A percentile compares a stretch with the other conserved stretches of the same genome.
Conservation (phyloP, 2,113 vertebrate species). For the Sylvietta virens region DNA sequence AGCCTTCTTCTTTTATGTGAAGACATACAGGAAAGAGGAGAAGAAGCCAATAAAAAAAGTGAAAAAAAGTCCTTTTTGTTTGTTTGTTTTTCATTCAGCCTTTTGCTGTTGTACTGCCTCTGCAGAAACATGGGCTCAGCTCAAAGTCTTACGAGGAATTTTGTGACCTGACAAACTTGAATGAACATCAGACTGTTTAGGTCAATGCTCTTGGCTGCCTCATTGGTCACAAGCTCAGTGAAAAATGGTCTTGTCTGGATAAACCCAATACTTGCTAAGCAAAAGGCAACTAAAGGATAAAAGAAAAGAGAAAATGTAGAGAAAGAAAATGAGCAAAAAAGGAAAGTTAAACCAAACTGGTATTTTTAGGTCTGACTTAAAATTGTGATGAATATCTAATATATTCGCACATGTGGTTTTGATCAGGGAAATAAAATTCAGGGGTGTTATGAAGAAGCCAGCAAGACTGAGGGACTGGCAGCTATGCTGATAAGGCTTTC, state of each 20-base stretch:
- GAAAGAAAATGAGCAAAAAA: background rate
- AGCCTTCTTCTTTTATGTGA: background rate
- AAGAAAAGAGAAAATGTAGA: background rate
- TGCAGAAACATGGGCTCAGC: background rate
- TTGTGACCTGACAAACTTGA: background rate
- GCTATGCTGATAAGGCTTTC: background rate
- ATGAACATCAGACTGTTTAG: background rate
- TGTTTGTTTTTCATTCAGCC: background rate
- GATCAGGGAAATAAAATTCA: background rate
- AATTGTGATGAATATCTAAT: background rate
- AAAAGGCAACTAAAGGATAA: background rate
- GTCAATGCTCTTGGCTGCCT: background rate
- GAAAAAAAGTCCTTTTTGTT: background rate
- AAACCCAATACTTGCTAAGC: background rate
- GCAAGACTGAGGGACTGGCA: background rate
- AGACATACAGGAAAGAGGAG: background rate
- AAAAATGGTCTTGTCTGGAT: background rate
- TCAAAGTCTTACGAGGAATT: background rate
- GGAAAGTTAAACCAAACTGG: background rate
- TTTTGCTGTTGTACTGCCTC: background rate
- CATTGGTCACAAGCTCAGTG: background rate
- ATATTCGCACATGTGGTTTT: background rate
- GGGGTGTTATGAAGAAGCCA: background rate
- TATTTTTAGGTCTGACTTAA: background rate
- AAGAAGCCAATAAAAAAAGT: background rate